Evolutionary conservation across 1,140 invertebrate genomes (phyloP).

Genomic region (Tetramorium parvispinum): DNA sequence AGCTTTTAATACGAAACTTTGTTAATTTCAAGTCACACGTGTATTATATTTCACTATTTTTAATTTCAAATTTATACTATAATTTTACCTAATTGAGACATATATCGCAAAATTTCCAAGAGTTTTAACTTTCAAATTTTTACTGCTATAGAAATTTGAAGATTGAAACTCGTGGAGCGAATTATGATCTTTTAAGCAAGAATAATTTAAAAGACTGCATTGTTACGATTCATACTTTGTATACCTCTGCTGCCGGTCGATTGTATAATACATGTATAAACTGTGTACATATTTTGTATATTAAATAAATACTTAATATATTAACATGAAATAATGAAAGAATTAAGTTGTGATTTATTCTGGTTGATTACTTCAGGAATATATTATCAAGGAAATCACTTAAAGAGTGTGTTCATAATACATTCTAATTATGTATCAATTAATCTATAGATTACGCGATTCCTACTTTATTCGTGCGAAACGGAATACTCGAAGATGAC

Average conservation of each 20-base stretch:
- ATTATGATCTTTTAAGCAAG: conserved; percentile 12
- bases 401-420: too few species aligned
- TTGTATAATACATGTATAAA: conserved; percentile 24
- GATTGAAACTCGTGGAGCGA: neutral
- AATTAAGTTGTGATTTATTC: neutral
- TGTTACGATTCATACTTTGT: conserved; percentile 18
- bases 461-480: too few species aligned
- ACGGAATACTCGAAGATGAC: too few species aligned
- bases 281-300: conserved; percentile 22
- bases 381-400: neutral
- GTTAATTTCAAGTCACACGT: neutral
- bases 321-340: conserved; percentile 10
- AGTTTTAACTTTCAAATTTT: neutral
- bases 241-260: conserved; percentile 21
- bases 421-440: too few species aligned
- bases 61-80: neutral
- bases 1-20: neutral
- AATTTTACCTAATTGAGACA: neutral
- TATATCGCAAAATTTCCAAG: neutral
- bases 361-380: neutral
- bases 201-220: conserved; percentile 18
- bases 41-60: neutral
- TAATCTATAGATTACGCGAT: too few species aligned
- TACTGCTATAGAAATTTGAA: neutral
- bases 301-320: conserved; percentile 31